Base-by-base conservation (phyloP, 1,140 invertebrate species). In the Phymorhynchus buccinoides region DNA sequence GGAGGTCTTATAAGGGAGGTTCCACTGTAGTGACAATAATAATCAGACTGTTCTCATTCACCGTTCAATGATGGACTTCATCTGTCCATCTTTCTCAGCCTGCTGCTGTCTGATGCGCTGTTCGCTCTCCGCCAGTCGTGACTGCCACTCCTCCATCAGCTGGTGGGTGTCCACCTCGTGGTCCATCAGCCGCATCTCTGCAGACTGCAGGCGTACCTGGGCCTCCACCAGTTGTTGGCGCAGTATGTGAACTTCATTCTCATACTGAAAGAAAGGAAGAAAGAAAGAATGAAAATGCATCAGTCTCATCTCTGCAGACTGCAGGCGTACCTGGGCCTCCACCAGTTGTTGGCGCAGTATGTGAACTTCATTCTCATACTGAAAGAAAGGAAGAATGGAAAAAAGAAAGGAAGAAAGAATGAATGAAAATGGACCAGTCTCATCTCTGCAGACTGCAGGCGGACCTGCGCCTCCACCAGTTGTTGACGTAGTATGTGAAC, bases 71-170 rank as follows among this genome's bases (percentile, higher is more conserved):
- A 91, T 90, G 48, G 88, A 83, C 80, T 90, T 90, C 90, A 91
- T 94, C 86, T 94, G 94, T 52, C 92, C 91, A 84, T 94, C 93
- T 88, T 94, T 94, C 85, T 94, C 93, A 6, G 90, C 91, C 84
- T 94, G 93, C 85, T 94, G 92, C 83, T 90, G 88, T 78, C 92
- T 87, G 84, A 94, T 89, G 35, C 91, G 85, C 83, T 93, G 93
- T 84, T 94, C 93, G 39, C 90, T 91, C 66, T 92, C 91, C 62
- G 92, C 91, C n/a, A 94, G 86, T 3, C 90, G 88, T 16, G 86
- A 84, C 83, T 93, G 91, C 93, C 93, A 94, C 73, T 94, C 92
- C 18, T 90, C 86, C n/a, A 93, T 89, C 4, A 93, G 85, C 75
- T 92, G 88, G 27, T 93, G 90, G 9, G 93, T 92, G 0, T 89